Base-by-base conservation (phyloP, 2,888 invertebrate species). In the Serripes groenlandicus region DNA sequence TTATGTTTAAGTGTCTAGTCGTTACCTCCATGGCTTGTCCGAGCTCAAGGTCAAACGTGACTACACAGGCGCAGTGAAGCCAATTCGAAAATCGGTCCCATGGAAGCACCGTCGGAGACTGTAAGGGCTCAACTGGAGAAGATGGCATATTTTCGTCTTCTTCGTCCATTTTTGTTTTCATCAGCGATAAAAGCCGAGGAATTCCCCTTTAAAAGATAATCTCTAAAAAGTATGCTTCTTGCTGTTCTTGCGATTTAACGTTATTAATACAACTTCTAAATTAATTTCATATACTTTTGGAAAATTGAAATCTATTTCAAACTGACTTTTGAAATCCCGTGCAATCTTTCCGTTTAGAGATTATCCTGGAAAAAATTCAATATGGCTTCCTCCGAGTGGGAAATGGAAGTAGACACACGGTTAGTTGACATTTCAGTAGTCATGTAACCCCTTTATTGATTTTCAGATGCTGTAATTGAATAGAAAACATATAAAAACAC, bases 21-120 rank as follows among this genome's bases (percentile, higher is more conserved):
- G 11, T n/a, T 88, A 97, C 97, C 96, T 99, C 99, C 95, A 99
- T 96, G n/a, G 98, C 98, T 95, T 99, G 99, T 23, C 99, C 99
- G 78, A 99, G 96, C 95, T 99, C 99, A 92, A 99, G 96, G 96
- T 99, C 99, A 95, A 99, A 99, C 15, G 99, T 99, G 70, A 99
- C 99, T 83, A 99, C 97, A 95, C 99, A 99, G 91, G 99, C 97
- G 93, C 99, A 99, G 94, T 99, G 98, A 88, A 99, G 96, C 99
- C 99, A 99, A 95, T 98, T 97, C 77, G 97, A 96, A 95, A 96
- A 96, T 77, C 93, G 89, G 85, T 95, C 95, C 95, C 95, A 95
- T 72, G 95, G 95, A 58, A 95, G 87, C 56, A 94, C 62, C 3
- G 93, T 91, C 1, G 91, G 89, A 7, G 92, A 90, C 72, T 86